Base-by-base conservation (phyloP, 35 echinoderm and acorn worm genomes). In the Heliocidaris tuberculata region DNA sequence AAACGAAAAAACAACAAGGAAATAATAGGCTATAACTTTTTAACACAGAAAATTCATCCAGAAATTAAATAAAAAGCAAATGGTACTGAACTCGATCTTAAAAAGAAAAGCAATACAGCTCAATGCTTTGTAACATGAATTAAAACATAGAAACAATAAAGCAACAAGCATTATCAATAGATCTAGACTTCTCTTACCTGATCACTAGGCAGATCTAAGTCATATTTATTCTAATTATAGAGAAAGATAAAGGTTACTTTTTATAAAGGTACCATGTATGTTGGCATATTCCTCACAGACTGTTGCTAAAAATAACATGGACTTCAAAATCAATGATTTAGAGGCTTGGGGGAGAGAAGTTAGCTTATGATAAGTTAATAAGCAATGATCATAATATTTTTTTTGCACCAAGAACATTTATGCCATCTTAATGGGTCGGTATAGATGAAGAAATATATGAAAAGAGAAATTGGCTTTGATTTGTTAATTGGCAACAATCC, bases 211-310 rank as follows among this genome's bases (percentile, higher is more conserved):
- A 42, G 29, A 42, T 89, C 87, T 89, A 89, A 48, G 47, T 89
- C 87, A 89, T 32, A 89, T 42, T 89, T 89, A 89, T 89, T 89
- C 87, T 89, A 17, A 17, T 42, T 48, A 89, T 13, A 48, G 12
- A 89, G 29, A 89, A 13, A 89, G 32, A 89, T 48, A 24, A 0
- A 89, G 17, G 13, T 89, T 48, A 89, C 29, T 78, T n/a, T n/a
- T 8, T 52, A 6, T n/a, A 19, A 78, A 78, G 21, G 27, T 56
- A 13, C 27, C 21, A 78, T 5, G 27, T n/a, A n/a, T n/a, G 7
- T 70, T 27, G 24, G 24, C 61, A 71, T 21, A 56, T 56, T 56
- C 10, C 11, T 71, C 17, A 71, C 0, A 27, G 19, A 16, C 17
- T 71, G 6, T 27, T 71, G 24, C 61, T 56, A 13, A 56, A 10